Evolutionary conservation across 2,113 vertebrate genomes (phyloP).

Genomic region (Pachycephala philippinensis): DNA sequence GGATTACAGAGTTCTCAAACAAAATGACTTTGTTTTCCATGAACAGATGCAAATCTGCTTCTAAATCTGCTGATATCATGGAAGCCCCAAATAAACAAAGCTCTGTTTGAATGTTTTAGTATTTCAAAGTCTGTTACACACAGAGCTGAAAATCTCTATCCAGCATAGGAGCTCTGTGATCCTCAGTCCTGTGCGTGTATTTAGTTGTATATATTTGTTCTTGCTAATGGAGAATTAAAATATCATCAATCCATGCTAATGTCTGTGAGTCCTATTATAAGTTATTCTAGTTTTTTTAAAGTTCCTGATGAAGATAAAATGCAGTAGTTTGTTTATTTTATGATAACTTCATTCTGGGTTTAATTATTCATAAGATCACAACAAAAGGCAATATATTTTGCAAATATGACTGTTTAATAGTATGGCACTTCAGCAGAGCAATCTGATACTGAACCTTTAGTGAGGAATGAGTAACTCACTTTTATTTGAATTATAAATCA

Average conservation of each 20-base stretch:
- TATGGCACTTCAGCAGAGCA: neutral
- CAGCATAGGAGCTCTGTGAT: neutral
- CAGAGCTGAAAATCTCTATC: neutral
- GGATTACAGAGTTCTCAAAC: neutral
- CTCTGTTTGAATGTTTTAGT: neutral
- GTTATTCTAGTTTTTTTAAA: neutral
- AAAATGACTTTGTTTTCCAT: neutral
- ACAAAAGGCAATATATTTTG: constrained; percentile 7
- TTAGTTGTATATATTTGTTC: neutral
- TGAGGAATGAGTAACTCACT: neutral
- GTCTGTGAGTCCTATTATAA: neutral
- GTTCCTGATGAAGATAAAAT: constrained; percentile 18
- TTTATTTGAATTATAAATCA: constrained; percentile 20
- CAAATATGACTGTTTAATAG: neutral
- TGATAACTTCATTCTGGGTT: neutral
- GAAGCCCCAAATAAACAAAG: neutral
- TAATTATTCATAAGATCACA: constrained; percentile 33
- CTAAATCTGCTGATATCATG: neutral
- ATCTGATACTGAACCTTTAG: neutral
- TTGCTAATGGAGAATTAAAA: neutral
- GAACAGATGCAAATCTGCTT: neutral
- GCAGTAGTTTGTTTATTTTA: neutral
- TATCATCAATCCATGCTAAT: neutral
- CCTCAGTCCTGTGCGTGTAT: neutral
- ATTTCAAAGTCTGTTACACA: neutral